phyloP scores from a whole-genome alignment of 1,140 invertebrate genomes.

The Zaprionus lachaisei region DNA sequence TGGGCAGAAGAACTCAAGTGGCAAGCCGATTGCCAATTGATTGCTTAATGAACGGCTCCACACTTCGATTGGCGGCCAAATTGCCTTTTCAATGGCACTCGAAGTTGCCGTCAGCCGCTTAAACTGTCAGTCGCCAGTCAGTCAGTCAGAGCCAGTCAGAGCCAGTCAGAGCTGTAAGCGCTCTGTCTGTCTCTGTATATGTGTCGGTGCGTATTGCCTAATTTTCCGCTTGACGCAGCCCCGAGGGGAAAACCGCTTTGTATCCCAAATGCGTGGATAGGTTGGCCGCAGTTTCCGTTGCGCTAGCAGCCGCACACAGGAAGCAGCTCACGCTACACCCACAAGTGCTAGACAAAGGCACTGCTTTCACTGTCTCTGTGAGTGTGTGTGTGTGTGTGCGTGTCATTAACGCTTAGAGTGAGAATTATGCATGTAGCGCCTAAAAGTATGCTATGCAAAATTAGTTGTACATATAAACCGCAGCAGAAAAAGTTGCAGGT shows the following conservation, averaged over 20 bases:
- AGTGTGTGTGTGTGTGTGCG: conserved; percentile 7
- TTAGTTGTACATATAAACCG: conserved; percentile 61
- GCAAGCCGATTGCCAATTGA: conserved; percentile 74
- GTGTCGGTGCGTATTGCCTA: conserved; percentile 67
- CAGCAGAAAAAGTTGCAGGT: background rate
- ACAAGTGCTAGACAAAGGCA: conserved; percentile 44
- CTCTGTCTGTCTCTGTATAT: background rate
- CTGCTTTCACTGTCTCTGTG: background rate
- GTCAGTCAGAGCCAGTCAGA: conserved; percentile 23
- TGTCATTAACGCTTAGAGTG: conserved; percentile 76
- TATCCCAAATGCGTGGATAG: conserved; percentile 7
- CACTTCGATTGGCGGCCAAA: conserved; percentile 61
- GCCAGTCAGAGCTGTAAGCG: conserved; percentile 26
- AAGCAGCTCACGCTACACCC: conserved; percentile 18
- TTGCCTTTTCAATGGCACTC: conserved; percentile 69
- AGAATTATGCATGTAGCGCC: conserved; percentile 52
- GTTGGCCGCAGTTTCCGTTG: conserved; percentile 58
- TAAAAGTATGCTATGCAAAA: conserved; percentile 75
- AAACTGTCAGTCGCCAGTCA: conserved; percentile 40
- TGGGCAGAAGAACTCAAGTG: conserved; percentile 71
- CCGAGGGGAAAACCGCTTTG: conserved; percentile 22
- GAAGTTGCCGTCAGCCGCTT: conserved; percentile 29
- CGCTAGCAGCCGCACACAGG: conserved; percentile 57
- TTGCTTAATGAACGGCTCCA: conserved; percentile 75
- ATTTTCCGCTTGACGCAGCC: conserved; percentile 77